phyloP scores from a whole-genome alignment of 2,888 invertebrate genomes.

The Ischnura elegans region DNA sequence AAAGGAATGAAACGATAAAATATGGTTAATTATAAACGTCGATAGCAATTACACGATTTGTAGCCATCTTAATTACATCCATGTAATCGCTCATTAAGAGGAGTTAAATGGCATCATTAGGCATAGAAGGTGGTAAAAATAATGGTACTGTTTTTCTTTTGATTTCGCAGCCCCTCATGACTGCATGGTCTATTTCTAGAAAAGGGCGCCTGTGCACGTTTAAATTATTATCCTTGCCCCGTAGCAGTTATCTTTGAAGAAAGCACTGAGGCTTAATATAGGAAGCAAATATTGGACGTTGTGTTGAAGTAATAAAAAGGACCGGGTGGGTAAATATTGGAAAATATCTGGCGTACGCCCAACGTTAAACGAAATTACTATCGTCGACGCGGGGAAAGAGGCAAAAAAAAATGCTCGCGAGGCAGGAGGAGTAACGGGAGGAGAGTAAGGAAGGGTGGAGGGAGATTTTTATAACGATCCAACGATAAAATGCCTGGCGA shows the following conservation, averaged over 20 bases:
- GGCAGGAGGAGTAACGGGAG: too few species aligned
- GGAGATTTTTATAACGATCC: neutral
- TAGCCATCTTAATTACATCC: neutral
- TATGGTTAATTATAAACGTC: neutral
- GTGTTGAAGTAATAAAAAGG: conserved; percentile 7
- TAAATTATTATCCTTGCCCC: neutral
- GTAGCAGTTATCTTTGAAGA: conserved; percentile 9
- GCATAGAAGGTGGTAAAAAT: neutral
- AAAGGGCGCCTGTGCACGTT: neutral
- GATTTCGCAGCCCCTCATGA: neutral
- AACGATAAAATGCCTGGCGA: neutral
- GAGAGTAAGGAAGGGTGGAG: neutral
- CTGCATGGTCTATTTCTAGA: neutral
- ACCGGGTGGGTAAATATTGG: conserved; percentile 1
- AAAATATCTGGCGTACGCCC: neutral
- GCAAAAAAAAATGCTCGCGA: neutral
- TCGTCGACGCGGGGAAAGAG: neutral
- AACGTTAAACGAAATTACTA: conserved; percentile 31
- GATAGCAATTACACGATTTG: neutral
- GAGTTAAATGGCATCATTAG: neutral
- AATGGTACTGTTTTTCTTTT: neutral
- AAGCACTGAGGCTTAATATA: neutral
- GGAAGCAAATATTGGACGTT: neutral
- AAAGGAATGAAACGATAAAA: neutral
- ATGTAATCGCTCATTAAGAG: neutral